Evolutionary conservation across 2,113 vertebrate species (phyloP).

Genomic region (Bostrychus sinensis): DNA sequence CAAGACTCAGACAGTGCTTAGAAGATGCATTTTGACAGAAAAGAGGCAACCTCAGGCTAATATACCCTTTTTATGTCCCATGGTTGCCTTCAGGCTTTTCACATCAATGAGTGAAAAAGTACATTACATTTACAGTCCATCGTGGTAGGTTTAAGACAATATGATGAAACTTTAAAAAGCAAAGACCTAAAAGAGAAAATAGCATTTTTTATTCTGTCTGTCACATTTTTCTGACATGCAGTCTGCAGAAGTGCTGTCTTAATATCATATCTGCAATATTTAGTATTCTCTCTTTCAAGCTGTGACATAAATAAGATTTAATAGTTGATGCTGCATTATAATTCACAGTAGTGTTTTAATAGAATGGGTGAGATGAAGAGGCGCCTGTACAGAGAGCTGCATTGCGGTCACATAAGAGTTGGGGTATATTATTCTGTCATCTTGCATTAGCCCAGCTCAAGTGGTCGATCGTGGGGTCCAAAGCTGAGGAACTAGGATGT

Average conservation of each 20-base stretch:
- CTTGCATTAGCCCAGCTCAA: constrained; percentile 34
- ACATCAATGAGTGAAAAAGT: neutral
- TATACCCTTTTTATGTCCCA: neutral
- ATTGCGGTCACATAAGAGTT: constrained; percentile 4
- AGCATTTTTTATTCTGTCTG: constrained; percentile 1
- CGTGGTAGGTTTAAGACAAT: constrained; percentile 4
- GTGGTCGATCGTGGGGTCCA: constrained; percentile 30
- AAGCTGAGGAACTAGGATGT: neutral
- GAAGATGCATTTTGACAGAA: constrained; percentile 26
- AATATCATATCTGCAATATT: constrained; percentile 16
- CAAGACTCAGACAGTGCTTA: constrained; percentile 14
- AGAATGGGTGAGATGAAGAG: neutral
- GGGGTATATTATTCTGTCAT: constrained; percentile 39
- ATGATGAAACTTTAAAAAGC: constrained; percentile 10
- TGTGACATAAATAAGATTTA: neutral
- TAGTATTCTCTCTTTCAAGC: neutral
- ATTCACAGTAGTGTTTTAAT: neutral
- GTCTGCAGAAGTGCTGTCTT: neutral
- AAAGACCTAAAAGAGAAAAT: constrained; percentile 7
- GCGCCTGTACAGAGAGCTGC: constrained; percentile 10
- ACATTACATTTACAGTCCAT: neutral
- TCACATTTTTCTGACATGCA: neutral
- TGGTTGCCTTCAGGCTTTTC: constrained; percentile 6
- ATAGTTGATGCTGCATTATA: neutral
- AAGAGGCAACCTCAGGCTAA: constrained; percentile 8